Conservation (phyloP, 2,113 vertebrate species). For the Perca fluviatilis region DNA sequence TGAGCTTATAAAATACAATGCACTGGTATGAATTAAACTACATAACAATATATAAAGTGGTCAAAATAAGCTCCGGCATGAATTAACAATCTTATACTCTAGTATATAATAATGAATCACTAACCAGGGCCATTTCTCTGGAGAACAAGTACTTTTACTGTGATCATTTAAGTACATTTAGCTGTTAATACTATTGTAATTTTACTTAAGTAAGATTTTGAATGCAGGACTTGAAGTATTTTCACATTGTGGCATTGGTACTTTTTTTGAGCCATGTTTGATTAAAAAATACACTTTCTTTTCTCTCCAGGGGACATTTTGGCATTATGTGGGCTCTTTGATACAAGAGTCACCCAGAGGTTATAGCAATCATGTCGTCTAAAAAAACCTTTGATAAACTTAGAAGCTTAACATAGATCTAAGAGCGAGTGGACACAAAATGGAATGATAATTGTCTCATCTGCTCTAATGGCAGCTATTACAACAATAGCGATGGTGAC, state of each 20-base stretch:
- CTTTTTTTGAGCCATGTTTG: not conserved
- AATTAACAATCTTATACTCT: not conserved
- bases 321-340: slow-evolving; percentile 42
- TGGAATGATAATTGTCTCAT: slow-evolving; percentile 79
- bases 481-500: slow-evolving; percentile 75
- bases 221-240: not conserved
- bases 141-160: not conserved
- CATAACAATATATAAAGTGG: not conserved
- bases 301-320: slow-evolving; percentile 12
- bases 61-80: not conserved
- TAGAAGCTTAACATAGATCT: slow-evolving; percentile 58
- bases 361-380: slow-evolving; percentile 63
- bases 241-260: not conserved
- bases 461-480: slow-evolving; percentile 76
- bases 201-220: not conserved
- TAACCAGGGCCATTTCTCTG: not conserved
- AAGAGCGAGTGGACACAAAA: slow-evolving; percentile 51
- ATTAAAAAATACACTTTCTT: not conserved
- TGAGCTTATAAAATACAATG: not conserved
- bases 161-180: not conserved
- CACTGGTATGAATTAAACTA: not conserved
- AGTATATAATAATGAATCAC: not conserved
- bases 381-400: slow-evolving; percentile 72
- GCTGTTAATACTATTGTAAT: not conserved
- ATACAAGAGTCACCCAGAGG: slow-evolving; percentile 66